These are phyloP conservation scores for Bombyx mandarina DNA, from an alignment of 1,140 invertebrate genomes.

Conservation along the genomic window DNA sequence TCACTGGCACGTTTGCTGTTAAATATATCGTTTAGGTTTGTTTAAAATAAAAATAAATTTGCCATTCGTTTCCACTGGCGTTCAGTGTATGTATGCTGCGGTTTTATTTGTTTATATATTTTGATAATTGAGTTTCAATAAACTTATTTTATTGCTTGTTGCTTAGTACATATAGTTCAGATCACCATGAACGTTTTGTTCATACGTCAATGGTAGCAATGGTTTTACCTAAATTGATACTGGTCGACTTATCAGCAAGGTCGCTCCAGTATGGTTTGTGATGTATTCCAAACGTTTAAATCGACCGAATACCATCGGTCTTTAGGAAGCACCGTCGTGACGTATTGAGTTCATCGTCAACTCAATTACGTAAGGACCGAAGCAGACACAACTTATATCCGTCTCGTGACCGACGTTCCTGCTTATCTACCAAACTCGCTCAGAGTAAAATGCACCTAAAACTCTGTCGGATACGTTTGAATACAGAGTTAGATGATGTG, in stretches of 20 bases:
- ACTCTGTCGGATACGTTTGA: slow-evolving; percentile 34
- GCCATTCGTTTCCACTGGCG: no score
- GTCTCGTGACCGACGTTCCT: slow-evolving; percentile 24
- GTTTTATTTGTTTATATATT: no score
- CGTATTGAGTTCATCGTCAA: slow-evolving; percentile 61
- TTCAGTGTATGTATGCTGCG: no score
- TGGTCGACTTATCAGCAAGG: slow-evolving; percentile 10
- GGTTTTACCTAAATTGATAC: slow-evolving; percentile 21
- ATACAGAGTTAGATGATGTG: slow-evolving; percentile 23
- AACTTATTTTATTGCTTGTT: no score
- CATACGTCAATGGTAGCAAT: background rate
- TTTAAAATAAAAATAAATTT: no score
- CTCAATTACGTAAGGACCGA: slow-evolving; percentile 56
- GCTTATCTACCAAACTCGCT: slow-evolving; percentile 17
- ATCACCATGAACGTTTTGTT: no score
- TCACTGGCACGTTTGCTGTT: no score
- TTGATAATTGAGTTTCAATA: no score
- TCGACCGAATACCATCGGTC: slow-evolving; percentile 30
- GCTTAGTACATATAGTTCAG: no score
- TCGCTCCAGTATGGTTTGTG: slow-evolving; percentile 8
- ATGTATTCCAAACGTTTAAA: slow-evolving; percentile 22
- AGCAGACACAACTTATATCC: slow-evolving; percentile 55
- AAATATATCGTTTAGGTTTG: no score
- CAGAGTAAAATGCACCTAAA: slow-evolving; percentile 32
- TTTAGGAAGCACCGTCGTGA: slow-evolving; percentile 55